Evolutionary conservation across 2,113 vertebrate species (phyloP).

Genomic region (Anseranas semipalmata): DNA sequence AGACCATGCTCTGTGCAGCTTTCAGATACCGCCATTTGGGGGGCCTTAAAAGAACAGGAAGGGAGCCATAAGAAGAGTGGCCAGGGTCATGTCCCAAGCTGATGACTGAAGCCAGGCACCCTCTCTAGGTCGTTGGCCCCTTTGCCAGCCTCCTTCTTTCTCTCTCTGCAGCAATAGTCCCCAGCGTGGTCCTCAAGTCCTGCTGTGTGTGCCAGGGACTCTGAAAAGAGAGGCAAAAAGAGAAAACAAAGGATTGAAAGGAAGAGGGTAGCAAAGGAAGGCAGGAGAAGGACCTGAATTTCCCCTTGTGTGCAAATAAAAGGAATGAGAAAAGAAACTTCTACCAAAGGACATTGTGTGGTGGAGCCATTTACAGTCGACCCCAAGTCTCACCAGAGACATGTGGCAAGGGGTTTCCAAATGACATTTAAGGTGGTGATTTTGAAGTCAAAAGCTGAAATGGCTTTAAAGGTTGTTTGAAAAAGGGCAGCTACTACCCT

Average conservation of each 20-base stretch:
- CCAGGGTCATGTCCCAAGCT: not conserved
- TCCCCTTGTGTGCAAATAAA: not conserved
- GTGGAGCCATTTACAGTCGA: not conserved
- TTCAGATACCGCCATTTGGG: not conserved
- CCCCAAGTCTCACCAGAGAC: not conserved
- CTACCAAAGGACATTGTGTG: not conserved
- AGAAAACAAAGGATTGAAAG: not conserved
- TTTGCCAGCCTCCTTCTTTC: not conserved
- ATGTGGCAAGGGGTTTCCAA: not conserved
- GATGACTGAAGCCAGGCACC: not conserved
- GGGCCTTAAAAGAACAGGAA: not conserved
- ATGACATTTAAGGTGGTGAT: not conserved
- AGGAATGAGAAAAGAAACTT: not conserved
- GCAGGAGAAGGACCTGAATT: not conserved
- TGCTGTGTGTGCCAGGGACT: not conserved
- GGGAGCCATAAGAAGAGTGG: not conserved
- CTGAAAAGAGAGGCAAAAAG: not conserved
- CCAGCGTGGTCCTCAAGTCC: not conserved
- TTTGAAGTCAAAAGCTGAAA: slow-evolving; percentile 14
- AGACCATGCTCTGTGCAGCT: not conserved
- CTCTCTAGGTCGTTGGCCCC: not conserved
- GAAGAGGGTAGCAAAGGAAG: not conserved
- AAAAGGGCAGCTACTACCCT: not conserved
- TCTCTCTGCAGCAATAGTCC: not conserved
- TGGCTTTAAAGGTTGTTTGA: not conserved